Evolutionary conservation across 2,888 invertebrate genomes (phyloP).

Genomic region (Pristionchus mayeri): DNA sequence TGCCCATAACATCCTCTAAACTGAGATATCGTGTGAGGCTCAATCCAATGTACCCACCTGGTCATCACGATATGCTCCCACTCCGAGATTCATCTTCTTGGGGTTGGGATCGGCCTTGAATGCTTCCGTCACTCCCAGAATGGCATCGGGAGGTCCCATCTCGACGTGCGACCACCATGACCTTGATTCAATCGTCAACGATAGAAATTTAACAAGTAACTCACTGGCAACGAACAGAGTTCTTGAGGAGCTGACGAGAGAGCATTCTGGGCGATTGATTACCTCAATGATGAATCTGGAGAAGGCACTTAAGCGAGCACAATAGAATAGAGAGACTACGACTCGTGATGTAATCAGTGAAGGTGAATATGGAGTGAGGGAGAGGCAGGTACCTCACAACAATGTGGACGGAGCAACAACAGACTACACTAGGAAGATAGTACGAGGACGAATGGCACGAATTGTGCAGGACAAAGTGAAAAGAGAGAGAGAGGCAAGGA

Average conservation of each 20-base stretch:
- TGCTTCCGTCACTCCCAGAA: constrained; percentile 96
- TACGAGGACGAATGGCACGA: background rate
- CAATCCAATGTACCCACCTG: constrained; percentile 78
- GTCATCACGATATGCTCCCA: constrained; percentile 93
- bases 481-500: background rate
- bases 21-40: no score
- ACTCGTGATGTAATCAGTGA: background rate
- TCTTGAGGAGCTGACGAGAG: constrained; percentile 56
- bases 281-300: background rate
- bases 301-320: background rate
- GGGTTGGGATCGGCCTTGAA: constrained; percentile 87
- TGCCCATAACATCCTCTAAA: no score
- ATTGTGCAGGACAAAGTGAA: background rate
- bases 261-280: constrained; percentile 38
- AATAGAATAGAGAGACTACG: background rate
- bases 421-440: constrained; percentile 5
- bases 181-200: no score
- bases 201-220: background rate
- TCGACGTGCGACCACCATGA: constrained; percentile 73
- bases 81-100: constrained; percentile 91
- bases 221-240: constrained; percentile 60
- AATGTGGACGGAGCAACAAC: background rate
- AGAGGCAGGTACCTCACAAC: background rate
- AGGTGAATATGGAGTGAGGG: background rate
- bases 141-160: constrained; percentile 79